Conservation (phyloP, 2,113 vertebrate genomes). For the Silurus asotus region DNA sequence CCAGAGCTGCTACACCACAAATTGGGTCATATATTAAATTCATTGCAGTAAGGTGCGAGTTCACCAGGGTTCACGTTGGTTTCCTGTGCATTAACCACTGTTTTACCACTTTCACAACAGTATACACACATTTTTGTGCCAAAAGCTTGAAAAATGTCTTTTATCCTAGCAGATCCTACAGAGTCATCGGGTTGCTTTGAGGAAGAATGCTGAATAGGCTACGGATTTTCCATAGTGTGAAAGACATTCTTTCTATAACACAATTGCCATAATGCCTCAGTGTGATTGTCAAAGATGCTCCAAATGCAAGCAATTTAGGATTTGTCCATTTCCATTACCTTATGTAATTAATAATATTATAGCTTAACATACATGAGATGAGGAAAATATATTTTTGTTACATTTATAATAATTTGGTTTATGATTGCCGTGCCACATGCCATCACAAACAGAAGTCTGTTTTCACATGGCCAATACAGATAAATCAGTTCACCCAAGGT, state of each 20-base stretch:
- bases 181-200: too few species aligned
- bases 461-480: not conserved
- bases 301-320: too few species aligned
- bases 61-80: not conserved
- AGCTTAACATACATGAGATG: not conserved
- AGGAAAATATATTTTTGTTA: not conserved
- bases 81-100: not conserved
- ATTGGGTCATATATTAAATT: not conserved
- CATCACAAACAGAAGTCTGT: not conserved
- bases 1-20: not conserved
- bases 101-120: too few species aligned
- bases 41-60: not conserved
- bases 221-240: too few species aligned
- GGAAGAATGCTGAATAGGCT: too few species aligned
- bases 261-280: too few species aligned
- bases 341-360: too few species aligned
- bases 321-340: too few species aligned
- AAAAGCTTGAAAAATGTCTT: too few species aligned
- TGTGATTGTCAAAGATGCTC: too few species aligned
- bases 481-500: not conserved
- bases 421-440: not conserved
- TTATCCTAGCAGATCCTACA: not conserved
- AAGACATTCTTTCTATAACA: too few species aligned
- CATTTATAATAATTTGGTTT: not conserved
- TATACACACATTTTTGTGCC: too few species aligned